Evolutionary conservation across 23 tunicate species (phyloP).

Genomic region (Pegea sp.): DNA sequence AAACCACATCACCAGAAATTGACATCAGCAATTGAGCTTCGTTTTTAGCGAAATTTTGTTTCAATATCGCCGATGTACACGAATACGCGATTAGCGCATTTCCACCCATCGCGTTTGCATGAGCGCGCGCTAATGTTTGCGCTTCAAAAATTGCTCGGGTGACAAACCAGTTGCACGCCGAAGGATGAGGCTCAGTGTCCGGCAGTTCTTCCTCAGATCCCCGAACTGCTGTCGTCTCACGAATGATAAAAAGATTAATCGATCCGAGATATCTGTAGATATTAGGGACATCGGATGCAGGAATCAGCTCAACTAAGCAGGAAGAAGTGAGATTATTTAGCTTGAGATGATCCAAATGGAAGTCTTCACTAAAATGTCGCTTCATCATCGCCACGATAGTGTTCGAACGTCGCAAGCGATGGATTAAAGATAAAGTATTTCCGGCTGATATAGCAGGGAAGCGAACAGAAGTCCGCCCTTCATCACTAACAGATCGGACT

Average conservation of each 20-base stretch:
- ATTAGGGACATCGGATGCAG: too few species aligned
- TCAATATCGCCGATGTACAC: constrained; percentile 17
- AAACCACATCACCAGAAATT: constrained; percentile 70
- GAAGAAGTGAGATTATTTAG: too few species aligned
- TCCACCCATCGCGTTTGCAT: constrained; percentile 73
- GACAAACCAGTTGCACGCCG: constrained; percentile 70
- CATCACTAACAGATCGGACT: too few species aligned
- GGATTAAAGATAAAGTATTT: too few species aligned
- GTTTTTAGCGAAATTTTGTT: constrained; percentile 61
- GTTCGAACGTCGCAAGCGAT: too few species aligned
- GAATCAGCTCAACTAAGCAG: too few species aligned
- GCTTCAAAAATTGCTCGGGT: constrained; percentile 54
- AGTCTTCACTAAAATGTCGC: too few species aligned
- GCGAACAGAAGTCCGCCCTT: too few species aligned
- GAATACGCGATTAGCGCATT: constrained; percentile 55
- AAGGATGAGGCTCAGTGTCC: constrained; percentile 30
- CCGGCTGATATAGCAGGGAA: too few species aligned
- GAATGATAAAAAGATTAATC: constrained; percentile 50
- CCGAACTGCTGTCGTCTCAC: constrained; percentile 65
- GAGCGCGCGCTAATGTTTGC: constrained; percentile 48
- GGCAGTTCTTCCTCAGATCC: constrained; percentile 57
- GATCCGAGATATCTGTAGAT: constrained; percentile 31
- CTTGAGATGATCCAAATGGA: too few species aligned
- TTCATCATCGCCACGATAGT: too few species aligned
- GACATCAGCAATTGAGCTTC: constrained; percentile 76